phyloP scores from a whole-genome alignment of 2,113 vertebrate genomes.

The Nematolebias whitei region DNA sequence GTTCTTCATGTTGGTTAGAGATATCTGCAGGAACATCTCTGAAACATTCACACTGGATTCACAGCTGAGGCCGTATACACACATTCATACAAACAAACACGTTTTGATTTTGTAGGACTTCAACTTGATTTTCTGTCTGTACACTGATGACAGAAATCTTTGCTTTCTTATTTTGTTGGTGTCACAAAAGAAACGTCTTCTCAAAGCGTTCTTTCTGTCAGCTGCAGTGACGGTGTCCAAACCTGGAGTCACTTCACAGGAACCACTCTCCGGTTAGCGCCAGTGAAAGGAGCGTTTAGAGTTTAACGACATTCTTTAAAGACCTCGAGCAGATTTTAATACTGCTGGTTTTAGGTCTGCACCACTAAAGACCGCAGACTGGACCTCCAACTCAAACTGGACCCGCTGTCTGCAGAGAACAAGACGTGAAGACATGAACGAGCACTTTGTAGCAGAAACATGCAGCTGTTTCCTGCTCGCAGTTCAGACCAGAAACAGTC shows the following conservation, averaged over 20 bases:
- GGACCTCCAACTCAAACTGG: background rate
- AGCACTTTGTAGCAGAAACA: too few relatives aligned
- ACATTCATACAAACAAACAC: too few relatives aligned
- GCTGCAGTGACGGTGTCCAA: background rate
- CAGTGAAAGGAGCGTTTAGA: background rate
- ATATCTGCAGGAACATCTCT: constrained; percentile 14
- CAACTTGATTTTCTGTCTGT: background rate
- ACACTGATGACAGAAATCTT: background rate
- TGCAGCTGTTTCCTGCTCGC: too few relatives aligned
- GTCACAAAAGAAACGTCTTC: too few relatives aligned
- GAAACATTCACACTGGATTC: background rate
- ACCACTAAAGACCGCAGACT: background rate
- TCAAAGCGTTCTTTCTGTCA: background rate
- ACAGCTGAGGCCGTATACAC: background rate
- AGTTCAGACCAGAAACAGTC: too few relatives aligned
- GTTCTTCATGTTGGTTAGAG: constrained; percentile 27
- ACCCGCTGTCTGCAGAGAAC: too few relatives aligned
- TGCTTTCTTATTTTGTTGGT: background rate
- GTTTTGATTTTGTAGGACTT: background rate
- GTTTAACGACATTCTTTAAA: background rate
- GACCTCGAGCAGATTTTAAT: background rate
- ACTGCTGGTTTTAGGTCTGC: background rate
- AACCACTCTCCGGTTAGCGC: background rate
- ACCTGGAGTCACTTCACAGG: background rate
- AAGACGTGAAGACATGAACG: too few relatives aligned